Evolutionary conservation across 2,113 vertebrate species (phyloP).

Genomic region (Neoarius graeffei): DNA sequence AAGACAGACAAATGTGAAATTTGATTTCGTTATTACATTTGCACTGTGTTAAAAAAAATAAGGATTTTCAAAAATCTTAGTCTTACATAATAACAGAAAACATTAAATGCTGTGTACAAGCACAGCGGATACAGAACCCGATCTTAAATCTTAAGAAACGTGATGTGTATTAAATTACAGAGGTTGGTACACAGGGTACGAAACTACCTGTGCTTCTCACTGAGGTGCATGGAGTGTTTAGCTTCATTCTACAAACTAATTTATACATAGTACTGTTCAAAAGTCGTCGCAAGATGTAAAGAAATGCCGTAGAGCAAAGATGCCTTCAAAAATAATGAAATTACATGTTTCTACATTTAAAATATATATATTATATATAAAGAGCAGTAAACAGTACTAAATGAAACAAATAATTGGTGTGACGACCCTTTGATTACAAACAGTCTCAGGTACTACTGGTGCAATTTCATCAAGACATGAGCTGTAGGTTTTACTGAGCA

Average conservation of each 20-base stretch:
- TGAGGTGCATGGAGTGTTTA: not conserved
- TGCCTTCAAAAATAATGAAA: too few relatives aligned
- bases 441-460: too few relatives aligned
- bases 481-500: too few relatives aligned
- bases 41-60: not conserved
- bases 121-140: not conserved
- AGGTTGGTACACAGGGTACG: too few relatives aligned
- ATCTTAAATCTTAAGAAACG: not conserved
- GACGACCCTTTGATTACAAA: too few relatives aligned
- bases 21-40: not conserved
- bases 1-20: conserved; percentile 25
- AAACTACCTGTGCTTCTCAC: not conserved
- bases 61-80: not conserved
- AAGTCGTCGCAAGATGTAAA: too few relatives aligned
- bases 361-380: too few relatives aligned
- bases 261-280: not conserved
- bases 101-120: not conserved
- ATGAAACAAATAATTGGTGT: too few relatives aligned
- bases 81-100: not conserved
- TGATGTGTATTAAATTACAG: not conserved
- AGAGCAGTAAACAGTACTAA: too few relatives aligned
- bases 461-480: too few relatives aligned
- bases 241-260: not conserved
- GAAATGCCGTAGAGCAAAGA: too few relatives aligned
- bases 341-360: too few relatives aligned